Percentiles rank a stretch among this genome's conserved stretches.
phyloP scores from a whole-genome alignment of 2,797 vertebrate genomes.

The Fringilla coelebs region DNA sequence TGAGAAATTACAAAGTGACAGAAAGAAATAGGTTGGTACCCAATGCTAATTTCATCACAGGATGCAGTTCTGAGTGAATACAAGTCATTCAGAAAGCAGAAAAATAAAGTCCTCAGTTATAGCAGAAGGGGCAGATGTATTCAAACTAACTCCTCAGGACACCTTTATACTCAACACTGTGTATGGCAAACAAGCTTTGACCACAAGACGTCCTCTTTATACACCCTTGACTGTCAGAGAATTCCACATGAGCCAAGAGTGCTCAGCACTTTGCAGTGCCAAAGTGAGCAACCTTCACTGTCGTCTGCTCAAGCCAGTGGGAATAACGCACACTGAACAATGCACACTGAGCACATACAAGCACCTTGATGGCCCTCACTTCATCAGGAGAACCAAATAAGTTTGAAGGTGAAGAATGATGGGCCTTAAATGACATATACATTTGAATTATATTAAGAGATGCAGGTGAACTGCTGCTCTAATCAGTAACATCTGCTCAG shows the following conservation, averaged over 20 bases:
- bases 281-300: not conserved
- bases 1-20: not conserved
- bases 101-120: not conserved
- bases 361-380: not conserved
- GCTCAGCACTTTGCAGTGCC: not conserved
- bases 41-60: not conserved
- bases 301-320: not conserved
- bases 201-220: rapidly evolving
- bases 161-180: not conserved
- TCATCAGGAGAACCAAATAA: not conserved
- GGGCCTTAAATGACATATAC: not conserved
- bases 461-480: not conserved
- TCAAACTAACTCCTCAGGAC: not conserved
- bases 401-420: not conserved
- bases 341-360: not conserved
- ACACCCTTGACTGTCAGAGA: not conserved
- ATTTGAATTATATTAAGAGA: not conserved
- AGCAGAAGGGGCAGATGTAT: not conserved
- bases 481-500: not conserved
- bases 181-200: not conserved
- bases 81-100: not conserved
- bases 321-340: not conserved
- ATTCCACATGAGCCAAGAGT: not conserved
- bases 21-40: not conserved
- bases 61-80: not conserved